Evolutionary conservation across 2,888 invertebrate genomes (phyloP).

Genomic region (Cryptocheilus praepositus): DNA sequence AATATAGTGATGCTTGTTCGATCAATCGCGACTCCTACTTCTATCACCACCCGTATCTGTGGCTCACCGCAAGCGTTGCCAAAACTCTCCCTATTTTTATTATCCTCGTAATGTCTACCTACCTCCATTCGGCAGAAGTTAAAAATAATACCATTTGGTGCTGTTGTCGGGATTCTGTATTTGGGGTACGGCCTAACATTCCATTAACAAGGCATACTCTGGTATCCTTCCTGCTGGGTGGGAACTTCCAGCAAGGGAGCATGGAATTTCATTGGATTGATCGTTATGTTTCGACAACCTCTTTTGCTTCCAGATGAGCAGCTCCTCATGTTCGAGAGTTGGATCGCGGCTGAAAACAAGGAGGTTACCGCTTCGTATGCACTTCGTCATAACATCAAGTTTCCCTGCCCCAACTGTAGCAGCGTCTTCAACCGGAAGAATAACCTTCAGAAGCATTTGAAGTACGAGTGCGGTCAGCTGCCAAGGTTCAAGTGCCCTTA

Average conservation of each 20-base stretch:
- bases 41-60: too few species aligned
- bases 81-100: too few species aligned
- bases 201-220: neutral
- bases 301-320: conserved; percentile 51
- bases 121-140: too few species aligned
- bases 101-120: too few species aligned
- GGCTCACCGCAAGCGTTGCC: too few species aligned
- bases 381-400: conserved; percentile 41
- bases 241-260: neutral
- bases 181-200: too few species aligned
- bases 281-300: conserved; percentile 16
- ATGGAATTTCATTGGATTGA: neutral
- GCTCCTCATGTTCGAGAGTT: conserved; percentile 22
- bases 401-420: conserved; percentile 63
- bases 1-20: too few species aligned
- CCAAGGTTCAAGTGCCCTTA: conserved; percentile 71
- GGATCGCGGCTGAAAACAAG: conserved; percentile 11
- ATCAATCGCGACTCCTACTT: too few species aligned
- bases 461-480: conserved; percentile 69
- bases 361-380: conserved; percentile 30
- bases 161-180: too few species aligned
- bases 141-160: too few species aligned
- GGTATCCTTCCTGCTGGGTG: conserved; percentile 7
- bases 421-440: conserved; percentile 60
- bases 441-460: conserved; percentile 59